Evolutionary conservation across 2,888 invertebrate genomes (phyloP).

Genomic region (Xiphydria camelus): DNA sequence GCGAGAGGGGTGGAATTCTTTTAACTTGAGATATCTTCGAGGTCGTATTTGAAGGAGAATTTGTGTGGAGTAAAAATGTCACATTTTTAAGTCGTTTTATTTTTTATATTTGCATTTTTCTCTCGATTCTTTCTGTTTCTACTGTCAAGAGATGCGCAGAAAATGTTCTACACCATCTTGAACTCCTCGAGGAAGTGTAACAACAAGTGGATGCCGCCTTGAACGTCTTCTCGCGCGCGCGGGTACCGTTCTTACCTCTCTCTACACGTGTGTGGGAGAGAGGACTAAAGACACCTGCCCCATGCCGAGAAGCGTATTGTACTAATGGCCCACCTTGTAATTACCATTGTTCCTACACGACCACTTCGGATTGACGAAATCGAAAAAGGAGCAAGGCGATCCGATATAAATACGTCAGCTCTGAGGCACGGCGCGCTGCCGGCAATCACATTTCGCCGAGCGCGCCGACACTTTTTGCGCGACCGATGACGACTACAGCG

Average conservation of each 20-base stretch:
- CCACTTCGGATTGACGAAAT: slow-evolving; percentile 25
- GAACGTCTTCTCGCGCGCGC: slow-evolving; percentile 1
- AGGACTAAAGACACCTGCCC: slow-evolving; percentile 37
- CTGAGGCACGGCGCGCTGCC: neutral
- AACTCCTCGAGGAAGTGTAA: no score
- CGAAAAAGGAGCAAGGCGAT: neutral
- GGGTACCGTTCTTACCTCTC: slow-evolving; percentile 25
- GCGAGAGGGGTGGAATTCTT: no score
- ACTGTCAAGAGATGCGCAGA: no score
- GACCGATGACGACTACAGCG: no score
- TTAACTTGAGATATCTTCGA: no score
- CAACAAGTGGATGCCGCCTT: no score
- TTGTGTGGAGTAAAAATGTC: no score
- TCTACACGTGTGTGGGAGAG: slow-evolving; percentile 26
- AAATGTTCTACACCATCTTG: no score
- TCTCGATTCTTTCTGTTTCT: no score
- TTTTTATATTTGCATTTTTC: no score
- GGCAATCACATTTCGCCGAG: slow-evolving; percentile 1
- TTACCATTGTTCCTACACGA: slow-evolving; percentile 40
- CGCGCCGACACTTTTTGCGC: neutral
- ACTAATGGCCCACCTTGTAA: slow-evolving; percentile 41
- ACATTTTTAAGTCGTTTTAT: no score
- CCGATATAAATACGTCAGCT: slow-evolving; percentile 4
- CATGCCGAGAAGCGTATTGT: slow-evolving; percentile 39
- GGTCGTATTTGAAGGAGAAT: no score